Evolutionary conservation across 2,888 invertebrate genomes (phyloP).

Genomic region (Eilema depressum): DNA sequence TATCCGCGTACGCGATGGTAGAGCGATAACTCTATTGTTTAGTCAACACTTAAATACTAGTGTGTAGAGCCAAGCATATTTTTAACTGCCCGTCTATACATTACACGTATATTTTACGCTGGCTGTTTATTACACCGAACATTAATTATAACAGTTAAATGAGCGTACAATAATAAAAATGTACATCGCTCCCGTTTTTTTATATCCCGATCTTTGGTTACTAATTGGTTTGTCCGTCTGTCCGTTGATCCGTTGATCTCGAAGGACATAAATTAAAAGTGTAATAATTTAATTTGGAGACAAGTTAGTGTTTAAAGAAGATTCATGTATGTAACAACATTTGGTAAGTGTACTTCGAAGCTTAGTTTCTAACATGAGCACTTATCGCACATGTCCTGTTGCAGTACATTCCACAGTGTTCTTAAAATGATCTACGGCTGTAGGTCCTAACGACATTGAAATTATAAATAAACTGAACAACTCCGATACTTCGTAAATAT

Average conservation of each 20-base stretch:
- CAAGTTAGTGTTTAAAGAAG: not conserved
- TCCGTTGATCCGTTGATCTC: conserved; percentile 20
- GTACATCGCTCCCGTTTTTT: conserved; percentile 71
- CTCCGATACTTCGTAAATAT: too few relatives aligned
- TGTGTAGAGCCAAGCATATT: conserved; percentile 50
- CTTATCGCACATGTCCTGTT: not conserved
- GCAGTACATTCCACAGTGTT: not conserved
- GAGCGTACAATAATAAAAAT: conserved; percentile 76
- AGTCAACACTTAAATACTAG: conserved; percentile 54
- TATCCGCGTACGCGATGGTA: conserved; percentile 39
- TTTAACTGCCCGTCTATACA: conserved; percentile 53
- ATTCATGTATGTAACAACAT: not conserved
- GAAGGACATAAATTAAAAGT: not conserved
- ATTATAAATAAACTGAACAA: too few relatives aligned
- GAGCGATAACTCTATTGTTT: conserved; percentile 48
- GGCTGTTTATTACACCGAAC: conserved; percentile 75
- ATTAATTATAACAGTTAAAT: conserved; percentile 83
- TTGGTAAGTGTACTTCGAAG: too few relatives aligned
- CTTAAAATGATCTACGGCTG: not conserved
- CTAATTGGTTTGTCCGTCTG: conserved; percentile 31
- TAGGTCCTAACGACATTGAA: too few relatives aligned
- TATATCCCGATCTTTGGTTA: conserved; percentile 37
- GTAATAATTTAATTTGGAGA: not conserved
- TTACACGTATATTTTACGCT: conserved; percentile 54
- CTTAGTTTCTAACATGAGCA: too few relatives aligned